Base-by-base conservation (phyloP, 1,140 invertebrate genomes). In the Drosophila pseudoananassae region DNA sequence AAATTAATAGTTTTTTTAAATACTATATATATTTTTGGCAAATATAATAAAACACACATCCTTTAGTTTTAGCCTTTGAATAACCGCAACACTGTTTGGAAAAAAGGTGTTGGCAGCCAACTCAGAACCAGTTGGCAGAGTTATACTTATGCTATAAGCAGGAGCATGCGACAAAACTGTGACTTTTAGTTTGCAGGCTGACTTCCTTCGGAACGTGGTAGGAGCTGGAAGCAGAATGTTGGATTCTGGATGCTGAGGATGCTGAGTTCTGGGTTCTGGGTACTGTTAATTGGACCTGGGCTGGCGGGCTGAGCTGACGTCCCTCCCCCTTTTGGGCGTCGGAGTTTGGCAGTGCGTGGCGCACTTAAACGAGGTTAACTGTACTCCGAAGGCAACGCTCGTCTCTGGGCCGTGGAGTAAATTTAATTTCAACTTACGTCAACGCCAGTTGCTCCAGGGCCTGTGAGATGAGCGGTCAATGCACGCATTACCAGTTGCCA, bases 331-430 rank as follows among this genome's bases (percentile, higher is more conserved):
- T 53, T 14, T 45, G 31, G 72, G 45, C 36, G 46, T 40, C 54
- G 40, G 36, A 59, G 63, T 78, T 65, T 50, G 59, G 56, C 59
- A 71, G 71, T 83, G 80, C 80, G 79, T 83, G 79, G 75, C 78
- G 78, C 75, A 87, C 82, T 87, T 85, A 85, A 85, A 85, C 75
- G 58, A 87, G 83, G 81, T 82, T 85, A 85, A 85, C 82, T 87
- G 82, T 85, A 85, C 82, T 81, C 68, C 49, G 69, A 63, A 87
- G 72, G 63, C 82, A 79, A 43, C 68, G 33, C 46, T 58, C 66
- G 56, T 58, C 65, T 52, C 55, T 71, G 69, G 40, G 61, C 47
- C 63, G 65, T 60, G 50, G 54, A 76, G 66, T 77, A 78, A 85
- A 85, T 85, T 78, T 87, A 82, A 85, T 85, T 85, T 78, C 36